phyloP scores from a whole-genome alignment of 2,113 vertebrate genomes.

The Macrotis lagotis region DNA sequence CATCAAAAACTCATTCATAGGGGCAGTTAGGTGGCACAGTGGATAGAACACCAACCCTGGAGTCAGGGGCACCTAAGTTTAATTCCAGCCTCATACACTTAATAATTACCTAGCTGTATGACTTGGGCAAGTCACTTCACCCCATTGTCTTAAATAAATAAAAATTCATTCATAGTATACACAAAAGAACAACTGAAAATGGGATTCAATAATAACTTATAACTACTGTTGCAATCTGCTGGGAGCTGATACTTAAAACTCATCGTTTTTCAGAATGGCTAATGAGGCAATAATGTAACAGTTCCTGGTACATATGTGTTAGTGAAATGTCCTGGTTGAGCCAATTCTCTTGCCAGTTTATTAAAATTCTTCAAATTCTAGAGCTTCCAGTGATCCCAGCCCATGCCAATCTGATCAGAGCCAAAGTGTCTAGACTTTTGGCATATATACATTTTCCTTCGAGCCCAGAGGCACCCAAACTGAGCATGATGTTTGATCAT shows the following conservation, averaged over 20 bases:
- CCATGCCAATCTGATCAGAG: background rate
- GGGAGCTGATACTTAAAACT: background rate
- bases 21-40: no score
- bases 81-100: no score
- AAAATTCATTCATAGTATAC: no score
- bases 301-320: background rate
- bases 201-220: background rate
- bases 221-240: background rate
- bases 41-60: no score
- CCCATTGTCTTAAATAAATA: no score
- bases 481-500: background rate
- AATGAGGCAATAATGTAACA: background rate
- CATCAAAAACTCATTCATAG: background rate
- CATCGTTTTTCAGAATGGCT: background rate
- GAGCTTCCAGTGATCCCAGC: background rate
- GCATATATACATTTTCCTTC: background rate
- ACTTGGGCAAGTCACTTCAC: no score
- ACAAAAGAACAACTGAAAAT: background rate
- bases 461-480: background rate
- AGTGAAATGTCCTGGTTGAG: background rate
- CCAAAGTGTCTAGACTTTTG: background rate
- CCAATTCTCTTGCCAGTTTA: background rate
- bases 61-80: no score
- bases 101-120: no score
- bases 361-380: background rate